Evolutionary conservation across 2,113 vertebrate species (phyloP), one percentile per base, ranked within the genome.

Genomic region (Aleadryas rufinucha): DNA sequence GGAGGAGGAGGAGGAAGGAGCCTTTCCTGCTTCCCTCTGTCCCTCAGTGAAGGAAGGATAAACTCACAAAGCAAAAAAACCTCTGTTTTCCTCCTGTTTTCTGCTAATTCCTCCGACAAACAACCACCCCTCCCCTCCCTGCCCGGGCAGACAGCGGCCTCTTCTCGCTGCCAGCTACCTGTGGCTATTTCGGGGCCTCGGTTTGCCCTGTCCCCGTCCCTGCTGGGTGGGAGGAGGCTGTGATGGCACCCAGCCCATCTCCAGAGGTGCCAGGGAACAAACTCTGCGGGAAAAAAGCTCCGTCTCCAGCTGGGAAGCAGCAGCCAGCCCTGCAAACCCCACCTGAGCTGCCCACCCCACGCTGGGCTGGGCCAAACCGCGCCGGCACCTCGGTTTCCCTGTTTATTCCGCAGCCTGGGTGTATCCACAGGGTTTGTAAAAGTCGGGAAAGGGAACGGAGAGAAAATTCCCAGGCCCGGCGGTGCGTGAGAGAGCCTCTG

Each of bases 21-120:
- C 26, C 26, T 74, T 35, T 65, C 41, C 20, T 1, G 3, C n/a
- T 16, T 35, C 71, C 13, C 0, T 0, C 64, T 13, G 13, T 2
- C 35, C 37, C 31, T 85, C 42, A 7, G 0, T 1, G 22, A 47
- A 71, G 83, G 41, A 37, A 87, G 27, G 16, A 75, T 28, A 41
- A 42, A 4, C 52, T 13, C 65, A 28, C 4, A 49, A n/a, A 39
- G 45, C 33, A 56, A 52, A 59, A 66, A 45, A 6, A 19, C 10
- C 3, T 47, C 28, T 64, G 52, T 1, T 71, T 54, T 31, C n/a
- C 27, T 90, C 76, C 45, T 35, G 31, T 72, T 89, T 93, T 75
- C 49, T 75, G 50, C 30, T 90, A 50, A 86, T 80, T 80, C 75
- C 19, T 72, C 52, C 1, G 15, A 45, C 50, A 85, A 81, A 68